These are phyloP conservation scores for Cantharis flavilabris DNA, from an alignment of 2,888 invertebrate species.

Conservation along the genomic window DNA sequence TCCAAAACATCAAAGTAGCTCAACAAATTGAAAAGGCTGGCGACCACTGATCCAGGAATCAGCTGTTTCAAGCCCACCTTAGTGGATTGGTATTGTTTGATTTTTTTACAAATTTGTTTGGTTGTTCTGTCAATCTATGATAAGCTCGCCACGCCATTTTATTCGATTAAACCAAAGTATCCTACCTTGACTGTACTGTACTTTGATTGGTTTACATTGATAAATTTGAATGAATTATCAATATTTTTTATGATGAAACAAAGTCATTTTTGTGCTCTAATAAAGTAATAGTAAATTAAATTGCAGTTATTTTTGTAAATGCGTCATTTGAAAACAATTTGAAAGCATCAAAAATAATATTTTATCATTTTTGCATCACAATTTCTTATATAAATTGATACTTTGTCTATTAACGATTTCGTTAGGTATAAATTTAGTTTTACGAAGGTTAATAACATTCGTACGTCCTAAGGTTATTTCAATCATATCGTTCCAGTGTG, in stretches of 20 bases:
- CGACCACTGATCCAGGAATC: too few species aligned
- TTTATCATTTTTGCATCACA: not conserved
- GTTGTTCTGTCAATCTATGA: too few species aligned
- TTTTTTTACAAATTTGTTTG: too few species aligned
- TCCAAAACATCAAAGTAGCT: too few species aligned
- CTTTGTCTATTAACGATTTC: not conserved
- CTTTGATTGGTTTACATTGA: too few species aligned
- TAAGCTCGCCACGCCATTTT: too few species aligned
- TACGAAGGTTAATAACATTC: slow-evolving; percentile 1
- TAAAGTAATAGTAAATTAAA: not conserved
- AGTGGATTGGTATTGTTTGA: too few species aligned
- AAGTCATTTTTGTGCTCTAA: not conserved
- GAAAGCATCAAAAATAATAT: not conserved
- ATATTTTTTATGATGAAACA: not conserved
- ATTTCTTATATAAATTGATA: not conserved
- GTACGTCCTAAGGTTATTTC: not conserved
- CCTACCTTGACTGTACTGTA: too few species aligned
- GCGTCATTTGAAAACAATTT: not conserved
- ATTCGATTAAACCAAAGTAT: too few species aligned
- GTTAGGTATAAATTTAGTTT: not conserved
- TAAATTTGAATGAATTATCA: too few species aligned
- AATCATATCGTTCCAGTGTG: not conserved
- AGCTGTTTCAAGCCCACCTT: too few species aligned
- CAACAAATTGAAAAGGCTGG: too few species aligned
- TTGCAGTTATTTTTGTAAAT: not conserved